phyloP scores from a whole-genome alignment of 2,888 invertebrate genomes.

The Diarsia dahlii region DNA sequence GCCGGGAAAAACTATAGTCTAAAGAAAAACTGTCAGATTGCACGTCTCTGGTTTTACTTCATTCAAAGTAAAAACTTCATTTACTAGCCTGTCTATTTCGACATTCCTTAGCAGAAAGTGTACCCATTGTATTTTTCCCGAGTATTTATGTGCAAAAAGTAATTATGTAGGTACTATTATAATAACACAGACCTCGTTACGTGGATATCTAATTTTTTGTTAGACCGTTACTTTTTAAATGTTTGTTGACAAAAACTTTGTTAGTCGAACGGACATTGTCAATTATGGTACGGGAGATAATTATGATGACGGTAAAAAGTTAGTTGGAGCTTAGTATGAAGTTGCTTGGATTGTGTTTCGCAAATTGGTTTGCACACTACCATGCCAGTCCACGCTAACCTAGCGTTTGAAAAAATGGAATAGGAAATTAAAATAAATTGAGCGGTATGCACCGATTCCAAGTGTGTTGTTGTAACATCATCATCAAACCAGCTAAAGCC shows the following conservation, averaged over 20 bases:
- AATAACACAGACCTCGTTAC: slow-evolving; percentile 51
- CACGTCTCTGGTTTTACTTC: slow-evolving; percentile 38
- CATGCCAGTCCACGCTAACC: not conserved
- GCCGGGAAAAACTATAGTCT: slow-evolving; percentile 33
- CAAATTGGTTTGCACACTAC: slow-evolving; percentile 32
- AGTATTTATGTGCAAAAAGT: slow-evolving; percentile 52
- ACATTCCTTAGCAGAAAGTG: slow-evolving; percentile 53
- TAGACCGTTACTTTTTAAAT: slow-evolving; percentile 44
- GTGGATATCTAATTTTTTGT: slow-evolving; percentile 51
- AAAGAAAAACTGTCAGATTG: slow-evolving; percentile 40
- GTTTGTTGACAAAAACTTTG: slow-evolving; percentile 50
- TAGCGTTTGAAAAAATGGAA: not conserved
- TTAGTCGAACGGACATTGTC: slow-evolving; percentile 17
- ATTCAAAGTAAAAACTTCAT: slow-evolving; percentile 51
- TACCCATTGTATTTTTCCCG: slow-evolving; percentile 39
- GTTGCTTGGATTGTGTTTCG: slow-evolving; percentile 22
- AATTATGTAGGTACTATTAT: slow-evolving; percentile 55
- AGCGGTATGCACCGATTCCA: not conserved
- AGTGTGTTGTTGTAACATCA: too few relatives aligned
- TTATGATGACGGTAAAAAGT: slow-evolving; percentile 47
- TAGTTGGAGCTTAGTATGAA: not conserved
- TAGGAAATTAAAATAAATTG: not conserved
- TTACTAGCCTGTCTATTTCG: slow-evolving; percentile 30
- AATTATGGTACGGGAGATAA: slow-evolving; percentile 34
- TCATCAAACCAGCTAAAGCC: too few relatives aligned